Conservation (phyloP, 2,113 vertebrate genomes). For the Cinclus cinclus region DNA sequence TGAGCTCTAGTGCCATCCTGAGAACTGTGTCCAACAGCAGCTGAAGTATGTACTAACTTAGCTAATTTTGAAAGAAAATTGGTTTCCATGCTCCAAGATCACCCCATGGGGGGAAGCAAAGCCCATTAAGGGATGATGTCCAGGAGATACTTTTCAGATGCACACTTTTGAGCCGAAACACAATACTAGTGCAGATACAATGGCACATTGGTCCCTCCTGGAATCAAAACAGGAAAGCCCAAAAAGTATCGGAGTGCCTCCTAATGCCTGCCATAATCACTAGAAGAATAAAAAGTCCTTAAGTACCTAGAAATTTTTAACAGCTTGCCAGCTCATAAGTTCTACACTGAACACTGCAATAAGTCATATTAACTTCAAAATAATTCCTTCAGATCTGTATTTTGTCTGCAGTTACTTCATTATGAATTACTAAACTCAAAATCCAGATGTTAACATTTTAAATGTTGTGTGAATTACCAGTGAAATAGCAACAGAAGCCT, state of each 20-base stretch:
- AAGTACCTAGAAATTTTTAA: background rate
- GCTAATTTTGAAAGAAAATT: background rate
- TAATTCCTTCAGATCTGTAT: background rate
- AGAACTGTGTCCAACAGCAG: background rate
- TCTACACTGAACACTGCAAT: background rate
- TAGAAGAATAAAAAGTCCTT: background rate
- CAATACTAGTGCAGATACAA: background rate
- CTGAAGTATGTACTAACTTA: fast-evolving
- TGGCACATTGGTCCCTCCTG: background rate
- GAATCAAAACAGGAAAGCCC: background rate
- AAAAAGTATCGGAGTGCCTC: background rate
- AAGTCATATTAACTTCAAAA: background rate
- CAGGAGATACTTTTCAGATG: background rate
- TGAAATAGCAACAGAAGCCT: background rate
- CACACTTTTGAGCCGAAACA: background rate
- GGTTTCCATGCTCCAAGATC: background rate
- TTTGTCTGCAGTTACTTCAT: background rate
- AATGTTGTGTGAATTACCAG: background rate
- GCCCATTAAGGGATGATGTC: background rate
- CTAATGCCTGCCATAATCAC: background rate
- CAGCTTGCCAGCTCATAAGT: background rate
- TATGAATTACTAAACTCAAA: background rate
- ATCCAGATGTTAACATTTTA: background rate
- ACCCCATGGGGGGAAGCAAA: background rate
- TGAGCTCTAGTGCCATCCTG: background rate